Conservation (phyloP, 2,113 vertebrate species). For the Urocynchramus pylzowi region DNA sequence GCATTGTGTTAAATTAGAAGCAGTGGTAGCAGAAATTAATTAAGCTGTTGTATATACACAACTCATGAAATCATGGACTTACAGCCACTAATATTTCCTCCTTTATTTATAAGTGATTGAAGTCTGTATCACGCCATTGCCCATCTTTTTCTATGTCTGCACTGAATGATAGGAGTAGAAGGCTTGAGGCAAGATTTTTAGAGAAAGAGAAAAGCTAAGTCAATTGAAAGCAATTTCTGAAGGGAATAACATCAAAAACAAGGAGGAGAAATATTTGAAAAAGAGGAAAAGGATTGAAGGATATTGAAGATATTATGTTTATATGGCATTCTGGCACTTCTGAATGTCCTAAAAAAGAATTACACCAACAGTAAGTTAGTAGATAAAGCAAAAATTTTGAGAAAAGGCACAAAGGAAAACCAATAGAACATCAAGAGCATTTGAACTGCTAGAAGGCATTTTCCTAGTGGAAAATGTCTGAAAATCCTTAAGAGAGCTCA, state of each 20-base stretch:
- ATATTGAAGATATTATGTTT: conserved; percentile 50
- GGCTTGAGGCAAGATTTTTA: conserved; percentile 47
- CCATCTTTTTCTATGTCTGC: background rate
- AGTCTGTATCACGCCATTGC: background rate
- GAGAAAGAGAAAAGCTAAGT: conserved; percentile 42
- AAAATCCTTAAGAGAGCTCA: background rate
- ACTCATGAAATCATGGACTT: background rate
- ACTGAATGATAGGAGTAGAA: conserved; percentile 38
- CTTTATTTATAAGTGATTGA: conserved; percentile 1
- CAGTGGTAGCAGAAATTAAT: background rate
- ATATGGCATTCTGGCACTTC: conserved; percentile 23
- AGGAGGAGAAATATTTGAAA: conserved; percentile 43
- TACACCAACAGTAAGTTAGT: background rate
- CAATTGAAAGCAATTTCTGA: conserved; percentile 61
- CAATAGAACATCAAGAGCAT: conserved; percentile 39
- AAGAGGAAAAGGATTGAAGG: conserved; percentile 7
- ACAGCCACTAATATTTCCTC: conserved; percentile 22
- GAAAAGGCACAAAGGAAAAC: conserved; percentile 28
- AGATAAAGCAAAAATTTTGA: conserved; percentile 26
- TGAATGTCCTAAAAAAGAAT: conserved; percentile 37
- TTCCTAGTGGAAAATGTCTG: conserved; percentile 32
- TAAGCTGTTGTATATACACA: background rate
- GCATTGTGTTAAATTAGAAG: background rate
- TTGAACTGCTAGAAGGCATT: conserved; percentile 29
- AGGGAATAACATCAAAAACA: conserved; percentile 60